phyloP scores from a whole-genome alignment of 2,113 vertebrate species.

The Nannobrachium achirus region DNA sequence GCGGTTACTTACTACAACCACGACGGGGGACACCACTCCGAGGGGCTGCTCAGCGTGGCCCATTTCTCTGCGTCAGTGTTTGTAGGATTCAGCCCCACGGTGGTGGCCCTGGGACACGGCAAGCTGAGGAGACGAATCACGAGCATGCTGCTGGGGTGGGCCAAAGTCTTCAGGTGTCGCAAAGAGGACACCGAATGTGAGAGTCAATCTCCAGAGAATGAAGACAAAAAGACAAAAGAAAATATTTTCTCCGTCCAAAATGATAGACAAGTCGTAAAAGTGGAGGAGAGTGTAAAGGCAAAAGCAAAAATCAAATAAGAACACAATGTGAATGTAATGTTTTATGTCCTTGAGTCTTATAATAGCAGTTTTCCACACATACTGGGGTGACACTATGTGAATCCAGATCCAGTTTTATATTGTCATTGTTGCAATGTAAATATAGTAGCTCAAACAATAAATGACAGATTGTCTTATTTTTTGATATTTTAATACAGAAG shows the following conservation, averaged over 20 bases:
- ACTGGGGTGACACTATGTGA: background rate
- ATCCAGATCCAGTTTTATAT: background rate
- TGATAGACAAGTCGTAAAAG: slow-evolving; percentile 27
- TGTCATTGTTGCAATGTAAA: background rate
- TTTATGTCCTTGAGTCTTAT: background rate
- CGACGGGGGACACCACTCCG: slow-evolving; percentile 64
- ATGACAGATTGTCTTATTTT: background rate
- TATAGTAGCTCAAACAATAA: background rate
- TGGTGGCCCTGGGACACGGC: slow-evolving; percentile 80
- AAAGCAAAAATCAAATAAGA: slow-evolving; percentile 27
- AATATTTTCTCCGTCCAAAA: slow-evolving; percentile 47
- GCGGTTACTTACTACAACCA: slow-evolving; percentile 83
- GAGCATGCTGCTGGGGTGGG: slow-evolving; percentile 53
- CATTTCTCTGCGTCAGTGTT: slow-evolving; percentile 81
- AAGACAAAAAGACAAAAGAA: slow-evolving; percentile 28
- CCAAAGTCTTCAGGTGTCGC: slow-evolving; percentile 28
- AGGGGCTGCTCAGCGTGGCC: slow-evolving; percentile 77
- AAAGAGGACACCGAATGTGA: background rate
- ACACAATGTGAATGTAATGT: slow-evolving; percentile 4
- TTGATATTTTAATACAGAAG: background rate
- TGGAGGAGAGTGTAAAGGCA: slow-evolving; percentile 26
- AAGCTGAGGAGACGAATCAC: slow-evolving; percentile 75
- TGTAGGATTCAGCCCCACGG: slow-evolving; percentile 82
- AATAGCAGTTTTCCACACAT: background rate
- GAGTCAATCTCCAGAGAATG: slow-evolving; percentile 4